These are phyloP conservation scores for Herpetotheres cachinnans DNA, from an alignment of 2,113 vertebrate genomes.

Conservation along the genomic window DNA sequence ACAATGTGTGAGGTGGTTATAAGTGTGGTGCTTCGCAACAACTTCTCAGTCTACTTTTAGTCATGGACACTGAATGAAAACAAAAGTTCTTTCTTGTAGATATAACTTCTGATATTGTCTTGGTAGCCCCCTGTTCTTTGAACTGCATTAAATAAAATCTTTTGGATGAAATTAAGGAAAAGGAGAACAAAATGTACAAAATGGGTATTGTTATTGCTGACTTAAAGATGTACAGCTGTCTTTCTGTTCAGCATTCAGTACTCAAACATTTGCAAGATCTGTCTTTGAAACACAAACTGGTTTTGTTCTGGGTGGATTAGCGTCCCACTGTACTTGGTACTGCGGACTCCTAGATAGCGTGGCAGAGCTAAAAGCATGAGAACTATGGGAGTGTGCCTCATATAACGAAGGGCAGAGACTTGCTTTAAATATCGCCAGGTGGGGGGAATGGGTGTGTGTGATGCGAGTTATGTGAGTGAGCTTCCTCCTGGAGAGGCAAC, in stretches of 20 bases:
- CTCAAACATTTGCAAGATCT: background rate
- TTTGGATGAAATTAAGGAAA: background rate
- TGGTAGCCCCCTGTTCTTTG: background rate
- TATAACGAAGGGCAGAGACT: background rate
- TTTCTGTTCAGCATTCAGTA: background rate
- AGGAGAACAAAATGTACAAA: background rate
- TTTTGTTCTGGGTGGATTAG: background rate
- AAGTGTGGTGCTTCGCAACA: background rate
- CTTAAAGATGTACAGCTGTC: background rate
- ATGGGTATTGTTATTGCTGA: background rate
- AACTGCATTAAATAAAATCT: background rate
- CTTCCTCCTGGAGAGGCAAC: background rate
- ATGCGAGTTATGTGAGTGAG: background rate
- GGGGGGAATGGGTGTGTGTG: fast-evolving
- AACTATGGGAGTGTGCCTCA: background rate
- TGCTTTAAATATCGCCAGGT: background rate
- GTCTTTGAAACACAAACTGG: background rate
- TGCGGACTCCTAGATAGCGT: background rate
- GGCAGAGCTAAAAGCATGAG: background rate
- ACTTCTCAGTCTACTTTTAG: background rate
- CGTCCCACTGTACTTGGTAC: background rate
- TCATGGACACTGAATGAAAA: background rate
- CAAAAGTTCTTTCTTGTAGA: background rate
- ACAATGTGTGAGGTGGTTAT: background rate
- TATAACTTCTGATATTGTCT: background rate